These are phyloP conservation scores for Chloroceryle aenea DNA, from an alignment of 2,113 vertebrate species.

Conservation along the genomic window DNA sequence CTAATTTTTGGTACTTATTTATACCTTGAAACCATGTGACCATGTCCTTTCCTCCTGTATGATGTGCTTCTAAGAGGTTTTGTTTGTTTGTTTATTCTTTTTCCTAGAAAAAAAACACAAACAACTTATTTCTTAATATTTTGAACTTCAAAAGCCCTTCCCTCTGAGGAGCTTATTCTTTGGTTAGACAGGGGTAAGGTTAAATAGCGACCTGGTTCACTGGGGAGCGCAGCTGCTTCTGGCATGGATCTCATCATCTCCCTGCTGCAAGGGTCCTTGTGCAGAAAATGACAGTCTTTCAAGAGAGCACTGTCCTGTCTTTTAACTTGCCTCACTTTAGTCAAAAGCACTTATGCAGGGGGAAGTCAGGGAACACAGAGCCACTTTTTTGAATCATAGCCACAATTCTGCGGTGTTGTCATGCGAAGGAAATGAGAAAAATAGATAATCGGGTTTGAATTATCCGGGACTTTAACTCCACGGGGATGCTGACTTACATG, in stretches of 20 bases:
- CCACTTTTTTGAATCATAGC: neutral
- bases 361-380: neutral
- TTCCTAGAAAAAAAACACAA: neutral
- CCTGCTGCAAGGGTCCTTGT: neutral
- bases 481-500: neutral
- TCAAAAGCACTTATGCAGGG: neutral
- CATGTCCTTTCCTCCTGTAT: neutral
- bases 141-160: neutral
- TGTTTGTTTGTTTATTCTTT: neutral
- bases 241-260: neutral
- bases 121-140: neutral
- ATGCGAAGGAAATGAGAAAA: neutral
- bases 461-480: conserved; percentile 18
- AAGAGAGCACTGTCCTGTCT: neutral
- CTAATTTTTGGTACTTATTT: neutral
- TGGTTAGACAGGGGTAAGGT: neutral
- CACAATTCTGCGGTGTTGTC: neutral
- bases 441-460: neutral
- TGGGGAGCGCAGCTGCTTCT: neutral
- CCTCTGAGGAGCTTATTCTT: neutral
- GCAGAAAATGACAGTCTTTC: neutral
- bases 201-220: neutral
- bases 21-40: neutral
- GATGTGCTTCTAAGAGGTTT: neutral
- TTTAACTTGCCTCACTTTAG: neutral